Percentiles rank a stretch among this genome's conserved stretches.
phyloP scores from a whole-genome alignment of 1,140 invertebrate genomes.

The Campoletis sonorensis region DNA sequence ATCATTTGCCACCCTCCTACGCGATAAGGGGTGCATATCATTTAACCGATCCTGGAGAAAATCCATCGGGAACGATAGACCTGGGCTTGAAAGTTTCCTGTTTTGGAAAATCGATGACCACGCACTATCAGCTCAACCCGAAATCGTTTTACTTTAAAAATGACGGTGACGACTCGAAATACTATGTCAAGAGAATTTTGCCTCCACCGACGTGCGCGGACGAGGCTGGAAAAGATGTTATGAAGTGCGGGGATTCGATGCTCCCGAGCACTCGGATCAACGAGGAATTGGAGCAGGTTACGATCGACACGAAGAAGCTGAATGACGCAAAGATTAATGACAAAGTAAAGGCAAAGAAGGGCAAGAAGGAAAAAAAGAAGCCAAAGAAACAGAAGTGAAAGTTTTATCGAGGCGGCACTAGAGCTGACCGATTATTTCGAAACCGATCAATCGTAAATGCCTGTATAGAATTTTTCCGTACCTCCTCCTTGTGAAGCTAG shows the following conservation, averaged over 20 bases:
- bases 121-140: constrained; percentile 62
- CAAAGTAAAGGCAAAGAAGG: constrained; percentile 40
- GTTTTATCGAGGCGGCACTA: neutral
- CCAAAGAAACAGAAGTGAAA: constrained; percentile 44
- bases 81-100: constrained; percentile 64
- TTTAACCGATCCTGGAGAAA: constrained; percentile 67
- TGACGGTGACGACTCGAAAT: constrained; percentile 56
- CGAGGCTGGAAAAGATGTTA: constrained; percentile 12
- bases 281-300: constrained; percentile 33
- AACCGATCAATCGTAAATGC: constrained; percentile 3
- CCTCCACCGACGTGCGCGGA: constrained; percentile 28
- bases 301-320: constrained; percentile 28
- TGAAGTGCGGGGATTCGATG: constrained; percentile 36
- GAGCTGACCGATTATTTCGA: constrained; percentile 10
- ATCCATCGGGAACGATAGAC: constrained; percentile 65
- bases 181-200: constrained; percentile 59
- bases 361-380: constrained; percentile 31
- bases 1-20: constrained; percentile 67
- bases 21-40: constrained; percentile 62
- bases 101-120: constrained; percentile 65
- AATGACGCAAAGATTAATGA: constrained; percentile 30
- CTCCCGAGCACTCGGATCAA: neutral
- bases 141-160: constrained; percentile 62
- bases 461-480: neutral
- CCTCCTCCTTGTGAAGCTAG: neutral